Evolutionary conservation across 2,113 vertebrate genomes (phyloP).

Genomic region (Alethe castanea): DNA sequence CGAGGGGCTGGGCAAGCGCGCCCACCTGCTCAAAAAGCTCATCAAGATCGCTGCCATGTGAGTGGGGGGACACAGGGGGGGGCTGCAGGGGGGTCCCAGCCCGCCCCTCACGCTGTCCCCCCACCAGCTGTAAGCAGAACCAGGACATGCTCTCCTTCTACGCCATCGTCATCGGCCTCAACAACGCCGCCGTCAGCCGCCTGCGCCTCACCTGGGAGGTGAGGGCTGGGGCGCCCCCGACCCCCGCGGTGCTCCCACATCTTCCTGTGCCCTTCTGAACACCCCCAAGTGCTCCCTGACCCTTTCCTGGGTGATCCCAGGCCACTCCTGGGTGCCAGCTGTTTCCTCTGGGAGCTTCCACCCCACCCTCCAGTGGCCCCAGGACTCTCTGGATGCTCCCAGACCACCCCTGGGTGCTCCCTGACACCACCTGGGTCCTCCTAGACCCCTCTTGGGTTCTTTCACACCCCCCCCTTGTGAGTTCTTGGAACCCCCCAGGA

Average conservation of each 20-base stretch:
- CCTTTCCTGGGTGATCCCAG: not conserved
- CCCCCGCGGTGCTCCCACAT: rapidly evolving
- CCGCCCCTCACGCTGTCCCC: not conserved
- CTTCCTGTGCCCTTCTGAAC: not conserved
- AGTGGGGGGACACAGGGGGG: not conserved
- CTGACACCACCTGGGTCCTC: no score
- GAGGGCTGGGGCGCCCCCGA: not conserved
- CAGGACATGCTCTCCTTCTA: constrained; percentile 96
- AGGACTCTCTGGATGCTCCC: not conserved
- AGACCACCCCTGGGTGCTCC: not conserved
- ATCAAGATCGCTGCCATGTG: constrained; percentile 96
- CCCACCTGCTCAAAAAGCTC: constrained; percentile 95
- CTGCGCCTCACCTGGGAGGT: constrained; percentile 97
- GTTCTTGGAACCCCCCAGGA: not conserved
- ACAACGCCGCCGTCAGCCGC: constrained; percentile 89
- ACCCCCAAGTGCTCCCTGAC: not conserved
- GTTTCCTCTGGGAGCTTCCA: not conserved
- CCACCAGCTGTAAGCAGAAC: constrained; percentile 91
- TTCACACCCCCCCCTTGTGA: no score
- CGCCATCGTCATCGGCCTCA: constrained; percentile 89
- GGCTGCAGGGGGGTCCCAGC: not conserved
- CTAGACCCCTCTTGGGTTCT: no score
- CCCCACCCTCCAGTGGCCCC: not conserved
- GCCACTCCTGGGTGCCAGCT: no score
- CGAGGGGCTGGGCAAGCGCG: constrained; percentile 86